Base-by-base conservation (phyloP, 2,113 vertebrate species). In the Sigmodon hispidus region DNA sequence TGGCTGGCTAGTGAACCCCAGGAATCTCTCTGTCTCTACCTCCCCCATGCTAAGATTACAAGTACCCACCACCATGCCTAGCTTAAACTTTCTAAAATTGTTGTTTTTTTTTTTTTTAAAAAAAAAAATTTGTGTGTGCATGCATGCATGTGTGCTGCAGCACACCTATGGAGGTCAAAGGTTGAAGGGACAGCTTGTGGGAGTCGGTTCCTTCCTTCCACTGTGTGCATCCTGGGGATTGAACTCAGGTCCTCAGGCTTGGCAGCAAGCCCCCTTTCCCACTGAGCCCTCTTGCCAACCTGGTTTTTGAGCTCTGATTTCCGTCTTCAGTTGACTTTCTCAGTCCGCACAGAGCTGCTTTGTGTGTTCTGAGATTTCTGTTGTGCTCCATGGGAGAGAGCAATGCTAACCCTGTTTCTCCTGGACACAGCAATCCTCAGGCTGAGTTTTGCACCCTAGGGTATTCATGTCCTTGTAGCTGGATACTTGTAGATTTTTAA, bases 141-240 rank as follows among this genome's bases (percentile, higher is more conserved):
- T 1, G 12, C 34, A 43, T 61, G 3, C 1, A 0, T 40, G n/a
- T 45, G n/a, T 43, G 13, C 40, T 40, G 24, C 4, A 19, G 40
- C 81, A 31, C 1, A 7, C 26, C 7, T 45, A 40, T 19, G 80
- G 80, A 84, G 40, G n/a, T 63, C 40, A 45, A 40, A 29, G 40
- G n/a, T 63, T 26, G 31, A 40, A 29, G 26, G 81, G 61, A 43
- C n/a, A 83, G 5, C n/a, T 43, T 43, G n/a, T n/a, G 26, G 80
- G n/a, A 26, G 12, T 29, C 17, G 57, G 21, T 29, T 61, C 22
- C 21, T 57, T 80, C n/a, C 6, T 61, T 61, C 55, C n/a, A 61
- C 24, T 9, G 13, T 12, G 31, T 29, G 13, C 55, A 40, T 29
- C 36, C 57, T 8, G 3, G 83, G 61, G 12, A 69, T n/a, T 11